phyloP scores from a whole-genome alignment of 2,888 invertebrate genomes.

The Agrenia bidenticulata region DNA sequence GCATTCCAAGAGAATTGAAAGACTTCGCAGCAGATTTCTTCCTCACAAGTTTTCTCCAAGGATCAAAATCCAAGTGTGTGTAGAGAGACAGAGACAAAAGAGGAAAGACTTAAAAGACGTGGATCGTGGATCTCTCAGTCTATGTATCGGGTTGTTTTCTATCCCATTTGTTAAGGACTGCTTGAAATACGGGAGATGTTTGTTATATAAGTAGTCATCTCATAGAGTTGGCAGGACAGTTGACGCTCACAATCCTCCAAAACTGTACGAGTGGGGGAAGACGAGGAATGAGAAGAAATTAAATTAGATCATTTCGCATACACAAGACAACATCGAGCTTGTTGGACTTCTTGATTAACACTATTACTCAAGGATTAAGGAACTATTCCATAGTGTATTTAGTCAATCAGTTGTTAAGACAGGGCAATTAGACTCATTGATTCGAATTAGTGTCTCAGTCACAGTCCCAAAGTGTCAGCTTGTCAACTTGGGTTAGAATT shows the following conservation, averaged over 20 bases:
- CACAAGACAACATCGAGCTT: neutral
- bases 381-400: neutral
- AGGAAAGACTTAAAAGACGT: neutral
- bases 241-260: too few relatives aligned
- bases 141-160: too few relatives aligned
- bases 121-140: too few relatives aligned
- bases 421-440: slow-evolving; percentile 15
- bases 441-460: slow-evolving; percentile 15
- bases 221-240: too few relatives aligned
- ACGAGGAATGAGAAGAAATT: neutral
- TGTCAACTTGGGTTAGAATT: too few relatives aligned
- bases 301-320: neutral
- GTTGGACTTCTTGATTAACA: slow-evolving; percentile 8
- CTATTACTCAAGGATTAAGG: slow-evolving; percentile 3
- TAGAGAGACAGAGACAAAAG: neutral
- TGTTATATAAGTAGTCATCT: too few relatives aligned
- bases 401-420: slow-evolving; percentile 6
- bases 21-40: too few relatives aligned
- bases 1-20: too few relatives aligned
- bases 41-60: neutral
- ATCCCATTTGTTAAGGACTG: too few relatives aligned
- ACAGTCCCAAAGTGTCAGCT: neutral
- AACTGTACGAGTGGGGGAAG: neutral
- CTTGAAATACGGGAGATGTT: too few relatives aligned
- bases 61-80: neutral